Conservation (phyloP, 1,140 invertebrate species). For the Sipha flava region DNA sequence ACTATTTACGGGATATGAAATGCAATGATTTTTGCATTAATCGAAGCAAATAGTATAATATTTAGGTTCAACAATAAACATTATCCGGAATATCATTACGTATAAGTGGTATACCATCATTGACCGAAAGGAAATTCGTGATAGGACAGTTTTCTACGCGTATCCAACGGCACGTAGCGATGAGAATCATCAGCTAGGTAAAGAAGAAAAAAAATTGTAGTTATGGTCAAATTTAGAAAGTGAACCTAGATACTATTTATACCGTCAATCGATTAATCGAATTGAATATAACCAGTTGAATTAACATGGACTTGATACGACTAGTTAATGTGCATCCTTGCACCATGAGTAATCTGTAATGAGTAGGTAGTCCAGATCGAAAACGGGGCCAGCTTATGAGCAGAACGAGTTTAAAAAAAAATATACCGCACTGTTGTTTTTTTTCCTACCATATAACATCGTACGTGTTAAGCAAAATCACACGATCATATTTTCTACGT, state of each 20-base stretch:
- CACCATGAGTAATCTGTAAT: constrained; percentile 13
- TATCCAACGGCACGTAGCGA: too few relatives aligned
- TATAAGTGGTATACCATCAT: too few relatives aligned
- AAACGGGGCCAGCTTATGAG: background rate
- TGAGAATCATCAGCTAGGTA: background rate
- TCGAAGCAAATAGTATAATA: too few relatives aligned
- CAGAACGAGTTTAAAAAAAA: background rate
- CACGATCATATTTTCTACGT: background rate
- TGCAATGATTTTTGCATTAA: too few relatives aligned
- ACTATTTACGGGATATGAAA: too few relatives aligned
- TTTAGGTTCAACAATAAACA: too few relatives aligned
- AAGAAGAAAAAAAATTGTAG: background rate
- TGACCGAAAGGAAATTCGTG: too few relatives aligned
- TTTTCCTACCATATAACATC: background rate
- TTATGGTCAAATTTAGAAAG: constrained; percentile 8
- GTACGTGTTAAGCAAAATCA: background rate
- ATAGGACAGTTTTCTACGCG: too few relatives aligned
- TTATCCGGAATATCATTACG: too few relatives aligned
- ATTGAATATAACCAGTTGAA: constrained; percentile 1
- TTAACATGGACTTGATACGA: constrained; percentile 5
- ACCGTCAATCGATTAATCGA: background rate
- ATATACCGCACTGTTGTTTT: background rate
- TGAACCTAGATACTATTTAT: background rate
- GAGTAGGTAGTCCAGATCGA: background rate
- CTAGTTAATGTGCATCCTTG: constrained; percentile 1